Evolutionary conservation across 2,113 vertebrate genomes (phyloP).

Genomic region (Hystrix brachyura): DNA sequence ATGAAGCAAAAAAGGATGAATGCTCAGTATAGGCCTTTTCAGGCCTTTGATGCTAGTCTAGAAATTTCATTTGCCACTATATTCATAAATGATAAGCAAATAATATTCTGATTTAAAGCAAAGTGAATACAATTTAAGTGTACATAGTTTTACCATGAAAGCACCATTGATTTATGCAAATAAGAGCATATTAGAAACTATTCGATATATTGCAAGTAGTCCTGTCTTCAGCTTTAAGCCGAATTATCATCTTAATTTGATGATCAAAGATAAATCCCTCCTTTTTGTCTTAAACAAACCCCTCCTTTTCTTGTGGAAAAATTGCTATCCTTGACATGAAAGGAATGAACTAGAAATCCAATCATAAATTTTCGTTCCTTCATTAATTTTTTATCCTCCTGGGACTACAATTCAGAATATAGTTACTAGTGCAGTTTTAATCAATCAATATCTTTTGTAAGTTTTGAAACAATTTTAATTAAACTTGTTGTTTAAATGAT

Average conservation of each 20-base stretch:
- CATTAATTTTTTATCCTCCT: background rate
- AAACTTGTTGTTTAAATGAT: background rate
- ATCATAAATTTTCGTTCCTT: background rate
- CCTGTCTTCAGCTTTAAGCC: background rate
- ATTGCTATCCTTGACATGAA: background rate
- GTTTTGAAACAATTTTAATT: background rate
- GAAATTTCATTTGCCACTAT: background rate
- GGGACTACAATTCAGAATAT: background rate
- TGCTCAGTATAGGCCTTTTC: background rate
- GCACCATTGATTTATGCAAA: background rate
- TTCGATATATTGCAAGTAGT: background rate
- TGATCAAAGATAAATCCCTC: background rate
- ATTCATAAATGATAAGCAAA: background rate
- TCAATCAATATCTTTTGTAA: background rate
- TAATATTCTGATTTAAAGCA: background rate
- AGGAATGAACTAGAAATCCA: background rate
- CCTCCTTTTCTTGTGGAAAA: background rate
- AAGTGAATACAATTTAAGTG: background rate
- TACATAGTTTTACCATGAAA: background rate
- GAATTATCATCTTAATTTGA: background rate
- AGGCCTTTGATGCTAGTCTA: background rate
- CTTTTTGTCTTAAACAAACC: background rate
- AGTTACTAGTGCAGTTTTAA: background rate
- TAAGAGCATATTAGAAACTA: background rate
- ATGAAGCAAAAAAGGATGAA: background rate